Evolutionary conservation across 2,888 invertebrate genomes (phyloP), one percentile per base, ranked within the genome.

Genomic region (Mylabris sibirica): DNA sequence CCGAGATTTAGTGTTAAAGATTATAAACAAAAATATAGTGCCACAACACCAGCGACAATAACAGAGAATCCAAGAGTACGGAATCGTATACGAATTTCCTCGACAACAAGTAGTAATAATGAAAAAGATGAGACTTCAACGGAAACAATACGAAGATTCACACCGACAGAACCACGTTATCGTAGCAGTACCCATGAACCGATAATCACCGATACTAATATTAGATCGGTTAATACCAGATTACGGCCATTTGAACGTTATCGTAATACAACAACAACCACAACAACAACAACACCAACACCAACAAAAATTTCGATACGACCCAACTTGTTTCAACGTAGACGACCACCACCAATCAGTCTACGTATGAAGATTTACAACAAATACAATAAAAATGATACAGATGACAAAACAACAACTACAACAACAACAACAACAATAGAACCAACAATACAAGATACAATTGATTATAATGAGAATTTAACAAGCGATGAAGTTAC

Each of bases 1-100:
- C 93, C 93, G 1, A 86, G 91, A 73, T 93, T 93, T 81, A 93
- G 92, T 79, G 90, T 93, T 3, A 93, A 93, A 82, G 93, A 93
- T 73, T 93, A 93, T 80, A 89, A 90, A 78, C 91, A 88, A 75
- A 86, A 91, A 70, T 81, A 92, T 63, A 90, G 88, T 75, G 87
- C 89, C 84, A 77, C 78, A 4, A 65, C 73, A 17, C 72, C 82
- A 53, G 75, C 81, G 9, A 59, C 76, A 38, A 60, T 68, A 14
- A 64, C 73, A 3, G 77, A 77, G 59, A 63, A 65, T 41, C 61
- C 86, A 1, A 87, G 87, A 79, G 49, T 85, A 8, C 82, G 89
- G 1, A 86, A 85, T 64, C 84, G 89, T 78, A 74, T 80, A 9
- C 84, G 88, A 74, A 72, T 85, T 82, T 79, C 85, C 65, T 85